A percentile compares a stretch with the other conserved stretches of the same genome.
phyloP scores from a whole-genome alignment of 2,888 invertebrate genomes.

The Hofmannophila pseudospretella region DNA sequence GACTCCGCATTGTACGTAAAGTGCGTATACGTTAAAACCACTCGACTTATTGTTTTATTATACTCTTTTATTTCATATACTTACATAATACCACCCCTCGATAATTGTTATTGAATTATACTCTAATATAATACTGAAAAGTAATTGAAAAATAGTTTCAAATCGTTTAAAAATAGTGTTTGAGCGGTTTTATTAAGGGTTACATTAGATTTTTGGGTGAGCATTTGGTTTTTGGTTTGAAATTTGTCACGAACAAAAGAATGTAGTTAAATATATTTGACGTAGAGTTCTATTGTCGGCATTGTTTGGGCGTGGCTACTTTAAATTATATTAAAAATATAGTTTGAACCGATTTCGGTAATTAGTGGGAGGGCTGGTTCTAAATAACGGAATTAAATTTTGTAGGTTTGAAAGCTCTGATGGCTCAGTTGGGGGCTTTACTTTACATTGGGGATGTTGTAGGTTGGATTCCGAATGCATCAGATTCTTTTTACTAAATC shows the following conservation, averaged over 20 bases:
- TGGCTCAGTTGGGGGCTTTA: no score
- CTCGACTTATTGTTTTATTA: constrained; percentile 29
- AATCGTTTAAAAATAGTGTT: no score
- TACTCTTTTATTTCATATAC: constrained; percentile 8
- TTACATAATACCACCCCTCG: constrained; percentile 6
- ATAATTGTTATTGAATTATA: constrained; percentile 1
- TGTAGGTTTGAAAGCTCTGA: no score
- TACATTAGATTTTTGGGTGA: not conserved
- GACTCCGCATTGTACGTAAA: constrained; percentile 16
- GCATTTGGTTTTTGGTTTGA: not conserved
- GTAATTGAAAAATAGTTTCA: not conserved
- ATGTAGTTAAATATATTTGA: constrained; percentile 19
- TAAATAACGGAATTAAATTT: not conserved
- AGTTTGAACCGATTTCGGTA: constrained; percentile 13
- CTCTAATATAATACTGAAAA: not conserved
- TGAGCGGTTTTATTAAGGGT: not conserved
- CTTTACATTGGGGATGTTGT: no score
- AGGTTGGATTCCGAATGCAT: no score
- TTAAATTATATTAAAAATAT: no score
- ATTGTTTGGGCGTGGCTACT: constrained; percentile 22
- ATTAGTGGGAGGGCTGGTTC: not conserved
- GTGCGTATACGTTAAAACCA: constrained; percentile 16
- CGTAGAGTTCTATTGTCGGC: constrained; percentile 15
- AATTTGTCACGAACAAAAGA: constrained; percentile 8
- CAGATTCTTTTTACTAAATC: no score